Evolutionary conservation across 1,140 invertebrate genomes (phyloP).

Genomic region (Neomicropteryx cornuta): DNA sequence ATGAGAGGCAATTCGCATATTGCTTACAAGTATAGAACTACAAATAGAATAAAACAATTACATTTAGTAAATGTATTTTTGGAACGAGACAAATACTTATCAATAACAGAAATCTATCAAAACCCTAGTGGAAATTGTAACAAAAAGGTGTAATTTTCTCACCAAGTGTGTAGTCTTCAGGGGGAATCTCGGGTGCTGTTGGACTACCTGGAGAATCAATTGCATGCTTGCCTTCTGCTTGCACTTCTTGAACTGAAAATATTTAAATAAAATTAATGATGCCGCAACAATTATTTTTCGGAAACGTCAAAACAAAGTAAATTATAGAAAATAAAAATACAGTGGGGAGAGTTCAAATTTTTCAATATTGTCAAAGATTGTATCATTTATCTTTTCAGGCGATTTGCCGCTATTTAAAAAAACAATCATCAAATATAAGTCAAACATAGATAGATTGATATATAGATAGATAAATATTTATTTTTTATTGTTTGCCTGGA

Average conservation of each 20-base stretch:
- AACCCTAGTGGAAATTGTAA: too few relatives aligned
- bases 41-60: slow-evolving; percentile 1
- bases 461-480: too few relatives aligned
- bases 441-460: slow-evolving; percentile 2
- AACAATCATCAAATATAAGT: too few relatives aligned
- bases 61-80: too few relatives aligned
- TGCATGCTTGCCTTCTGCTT: slow-evolving; percentile 92
- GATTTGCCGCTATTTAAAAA: too few relatives aligned
- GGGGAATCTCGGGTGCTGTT: slow-evolving; percentile 70
- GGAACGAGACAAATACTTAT: too few relatives aligned
- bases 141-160: slow-evolving; percentile 24
- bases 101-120: too few relatives aligned
- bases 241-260: slow-evolving; percentile 83
- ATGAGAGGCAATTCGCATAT: slow-evolving; percentile 1
- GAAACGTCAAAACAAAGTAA: slow-evolving; percentile 18
- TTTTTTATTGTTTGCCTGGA: too few relatives aligned
- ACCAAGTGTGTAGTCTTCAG: slow-evolving; percentile 87
- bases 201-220: slow-evolving; percentile 91
- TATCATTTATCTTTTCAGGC: too few relatives aligned
- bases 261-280: slow-evolving; percentile 17
- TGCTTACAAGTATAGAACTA: background rate
- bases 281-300: slow-evolving; percentile 13
- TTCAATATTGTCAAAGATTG: too few relatives aligned
- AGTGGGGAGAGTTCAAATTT: slow-evolving; percentile 19
- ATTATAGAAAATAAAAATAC: too few relatives aligned